phyloP scores from a whole-genome alignment of 1,140 invertebrate genomes.

The Stenopsyche tienmushanensis region DNA sequence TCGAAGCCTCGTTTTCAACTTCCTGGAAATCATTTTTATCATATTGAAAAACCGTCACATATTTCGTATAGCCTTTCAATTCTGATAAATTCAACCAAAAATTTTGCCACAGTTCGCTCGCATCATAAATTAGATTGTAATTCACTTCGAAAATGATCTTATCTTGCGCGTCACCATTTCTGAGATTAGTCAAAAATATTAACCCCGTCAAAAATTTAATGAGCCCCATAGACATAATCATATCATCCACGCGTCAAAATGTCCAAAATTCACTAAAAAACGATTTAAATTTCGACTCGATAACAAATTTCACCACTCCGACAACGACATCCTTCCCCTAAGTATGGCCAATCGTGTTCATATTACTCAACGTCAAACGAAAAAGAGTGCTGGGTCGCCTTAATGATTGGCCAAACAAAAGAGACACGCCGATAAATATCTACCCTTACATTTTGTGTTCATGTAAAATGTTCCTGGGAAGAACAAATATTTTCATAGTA shows the following conservation, averaged over 20 bases:
- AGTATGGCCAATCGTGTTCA: no score
- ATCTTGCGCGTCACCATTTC: neutral
- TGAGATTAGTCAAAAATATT: no score
- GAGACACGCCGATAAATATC: neutral
- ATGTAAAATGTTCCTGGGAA: neutral
- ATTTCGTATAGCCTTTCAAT: slow-evolving; percentile 10
- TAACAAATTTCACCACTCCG: no score
- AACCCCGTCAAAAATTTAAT: no score
- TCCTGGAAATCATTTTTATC: neutral
- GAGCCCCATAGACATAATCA: no score
- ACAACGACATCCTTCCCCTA: no score
- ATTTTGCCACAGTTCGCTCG: neutral
- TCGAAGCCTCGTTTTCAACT: neutral
- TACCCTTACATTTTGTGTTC: neutral
- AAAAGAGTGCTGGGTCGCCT: no score
- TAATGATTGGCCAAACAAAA: neutral
- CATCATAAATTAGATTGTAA: neutral
- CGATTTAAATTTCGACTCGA: no score
- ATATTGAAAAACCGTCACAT: slow-evolving; percentile 6
- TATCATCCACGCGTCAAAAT: no score
- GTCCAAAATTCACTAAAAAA: no score
- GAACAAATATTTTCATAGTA: neutral
- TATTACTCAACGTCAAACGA: no score
- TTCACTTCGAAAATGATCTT: neutral
- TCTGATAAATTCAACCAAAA: slow-evolving; percentile 18